Base-by-base conservation (phyloP, 2,888 invertebrate genomes). In the Watsonalla binaria region DNA sequence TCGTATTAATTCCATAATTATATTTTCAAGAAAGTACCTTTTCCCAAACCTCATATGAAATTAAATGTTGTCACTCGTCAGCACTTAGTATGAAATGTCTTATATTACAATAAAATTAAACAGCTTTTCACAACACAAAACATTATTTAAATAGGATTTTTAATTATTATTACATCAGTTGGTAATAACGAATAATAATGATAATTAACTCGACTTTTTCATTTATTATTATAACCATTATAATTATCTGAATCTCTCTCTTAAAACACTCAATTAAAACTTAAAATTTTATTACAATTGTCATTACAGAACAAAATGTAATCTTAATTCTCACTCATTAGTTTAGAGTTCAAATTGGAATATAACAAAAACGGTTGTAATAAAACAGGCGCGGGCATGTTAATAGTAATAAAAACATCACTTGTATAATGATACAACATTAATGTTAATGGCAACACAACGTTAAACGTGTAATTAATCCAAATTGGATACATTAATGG, bases 381-480 rank as follows among this genome's bases (percentile, higher is more conserved):
- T 53, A 53, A 49, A 49, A 46, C 42, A 42, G 7, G 13, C 15
- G 11, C 49, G 35, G 48, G 48, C 48, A 53, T 53, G 49, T 42
- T 11, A 42, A 8, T 11, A 11, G 42, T 42, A 42, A 42, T 42
- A 42, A 42, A 49, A 45, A 50, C 53, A 57, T 54, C 60, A 56
- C 54, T 45, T 56, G 46, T 54, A 57, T 42, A 54, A 60, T 60
- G 47, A 65, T 56, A 61, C 62, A 65, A 48, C 53, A 57, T 57
- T 61, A 63, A 65, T 54, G 56, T 50, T 59, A 56, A 58, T 62
- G 54, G 53, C 52, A 55, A 51, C 51, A 51, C 57, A 53, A 37
- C 34, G 13, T 37, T 15, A 37, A 49, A 37, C 49, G 37, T 39
- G 49, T 35, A 8, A 49, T 37, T 33, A 35, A 49, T 39, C 14